These are phyloP conservation scores for Smutsia gigantea DNA, from an alignment of 2,797 vertebrate species.

Conservation along the genomic window DNA sequence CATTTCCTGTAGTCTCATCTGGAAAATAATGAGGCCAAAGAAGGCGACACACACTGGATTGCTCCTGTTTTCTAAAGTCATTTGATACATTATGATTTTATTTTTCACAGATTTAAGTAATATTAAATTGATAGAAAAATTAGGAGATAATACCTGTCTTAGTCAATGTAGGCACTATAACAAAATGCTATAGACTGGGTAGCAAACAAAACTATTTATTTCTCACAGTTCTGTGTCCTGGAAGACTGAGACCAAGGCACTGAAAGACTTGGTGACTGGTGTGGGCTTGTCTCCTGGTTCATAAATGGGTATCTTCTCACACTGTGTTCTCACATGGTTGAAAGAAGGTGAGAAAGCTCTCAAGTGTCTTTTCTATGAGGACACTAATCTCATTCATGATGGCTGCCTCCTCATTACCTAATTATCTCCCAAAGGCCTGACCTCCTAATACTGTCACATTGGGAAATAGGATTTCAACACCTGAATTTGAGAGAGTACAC, in stretches of 20 bases:
- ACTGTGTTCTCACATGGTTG: neutral
- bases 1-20: neutral
- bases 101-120: neutral
- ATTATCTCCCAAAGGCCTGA: neutral
- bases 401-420: neutral
- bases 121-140: slow-evolving; percentile 10
- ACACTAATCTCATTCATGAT: neutral
- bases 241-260: neutral
- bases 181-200: neutral
- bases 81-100: neutral
- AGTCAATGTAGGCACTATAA: neutral
- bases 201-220: neutral
- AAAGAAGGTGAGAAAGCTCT: neutral
- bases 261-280: neutral
- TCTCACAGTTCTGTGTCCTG: neutral
- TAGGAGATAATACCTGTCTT: neutral
- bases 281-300: neutral
- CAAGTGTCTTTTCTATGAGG: neutral
- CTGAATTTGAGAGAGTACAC: neutral
- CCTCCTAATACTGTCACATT: neutral
- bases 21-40: neutral
- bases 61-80: neutral
- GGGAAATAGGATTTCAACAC: neutral
- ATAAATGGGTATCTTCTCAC: neutral
- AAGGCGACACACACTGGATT: neutral